phyloP scores from a whole-genome alignment of 2,113 vertebrate species.

The Pyxicephalus adspersus region DNA sequence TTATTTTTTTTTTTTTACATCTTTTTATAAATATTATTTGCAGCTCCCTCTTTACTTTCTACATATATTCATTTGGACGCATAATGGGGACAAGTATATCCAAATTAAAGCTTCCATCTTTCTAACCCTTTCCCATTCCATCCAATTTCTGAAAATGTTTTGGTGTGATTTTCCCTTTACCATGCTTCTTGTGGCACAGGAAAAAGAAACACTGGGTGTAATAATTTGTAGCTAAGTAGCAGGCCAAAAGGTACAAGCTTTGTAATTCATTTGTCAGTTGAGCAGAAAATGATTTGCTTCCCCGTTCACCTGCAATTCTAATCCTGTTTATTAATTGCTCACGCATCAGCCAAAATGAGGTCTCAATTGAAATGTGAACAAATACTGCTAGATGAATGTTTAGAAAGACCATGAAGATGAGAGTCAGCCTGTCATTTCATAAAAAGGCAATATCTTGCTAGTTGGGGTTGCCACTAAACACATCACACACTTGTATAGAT shows the following conservation, averaged over 20 bases:
- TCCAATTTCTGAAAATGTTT: too few relatives aligned
- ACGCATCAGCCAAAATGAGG: conserved; percentile 15
- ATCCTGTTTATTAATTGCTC: conserved; percentile 25
- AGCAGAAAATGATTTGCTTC: not conserved
- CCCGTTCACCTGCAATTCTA: conserved; percentile 7
- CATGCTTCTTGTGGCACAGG: too few relatives aligned
- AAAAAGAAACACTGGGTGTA: too few relatives aligned
- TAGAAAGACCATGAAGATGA: conserved; percentile 16
- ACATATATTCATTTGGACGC: too few relatives aligned
- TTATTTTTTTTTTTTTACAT: too few relatives aligned
- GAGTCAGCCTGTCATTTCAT: conserved; percentile 22
- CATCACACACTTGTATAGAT: not conserved
- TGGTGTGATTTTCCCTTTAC: too few relatives aligned
- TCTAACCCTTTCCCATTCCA: too few relatives aligned
- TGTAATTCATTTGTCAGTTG: not conserved
- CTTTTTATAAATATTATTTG: too few relatives aligned
- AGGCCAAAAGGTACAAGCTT: not conserved
- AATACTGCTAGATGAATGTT: conserved; percentile 24
- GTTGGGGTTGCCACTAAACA: not conserved
- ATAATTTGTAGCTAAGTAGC: not conserved
- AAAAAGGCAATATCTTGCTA: conserved; percentile 6
- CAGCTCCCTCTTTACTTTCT: too few relatives aligned
- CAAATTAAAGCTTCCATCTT: too few relatives aligned
- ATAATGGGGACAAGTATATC: too few relatives aligned
- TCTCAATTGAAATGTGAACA: conserved; percentile 33